These are phyloP conservation scores for Chirona hameri DNA, from an alignment of 2,888 invertebrate genomes.

Conservation along the genomic window DNA sequence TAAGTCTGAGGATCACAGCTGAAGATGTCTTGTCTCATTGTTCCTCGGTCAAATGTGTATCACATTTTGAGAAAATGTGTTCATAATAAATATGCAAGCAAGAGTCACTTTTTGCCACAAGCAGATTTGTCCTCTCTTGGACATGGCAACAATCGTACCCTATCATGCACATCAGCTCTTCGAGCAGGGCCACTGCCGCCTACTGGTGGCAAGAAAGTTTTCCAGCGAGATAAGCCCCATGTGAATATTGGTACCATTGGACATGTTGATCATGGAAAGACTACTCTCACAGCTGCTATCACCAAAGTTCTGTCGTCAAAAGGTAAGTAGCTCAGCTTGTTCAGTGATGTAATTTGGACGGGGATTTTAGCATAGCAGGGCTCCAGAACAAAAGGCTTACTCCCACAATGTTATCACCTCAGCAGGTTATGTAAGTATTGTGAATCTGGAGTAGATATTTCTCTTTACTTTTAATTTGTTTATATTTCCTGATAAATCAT, in stretches of 20 bases:
- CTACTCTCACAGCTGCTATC: slow-evolving; percentile 58
- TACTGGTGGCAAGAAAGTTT: slow-evolving; percentile 53
- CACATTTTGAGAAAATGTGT: neutral
- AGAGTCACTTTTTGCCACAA: neutral
- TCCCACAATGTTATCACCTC: too few relatives aligned
- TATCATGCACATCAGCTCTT: neutral
- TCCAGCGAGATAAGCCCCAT: slow-evolving; percentile 71
- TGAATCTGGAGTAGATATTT: too few relatives aligned
- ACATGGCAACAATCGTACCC: neutral
- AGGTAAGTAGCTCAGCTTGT: neutral
- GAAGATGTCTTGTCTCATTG: neutral
- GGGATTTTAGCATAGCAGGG: too few relatives aligned
- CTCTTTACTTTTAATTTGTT: too few relatives aligned
- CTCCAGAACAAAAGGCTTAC: too few relatives aligned
- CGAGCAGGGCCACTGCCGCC: neutral
- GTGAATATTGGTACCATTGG: slow-evolving; percentile 58
- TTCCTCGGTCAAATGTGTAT: neutral
- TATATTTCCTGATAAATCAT: too few relatives aligned
- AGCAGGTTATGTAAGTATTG: too few relatives aligned
- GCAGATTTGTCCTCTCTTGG: too few relatives aligned
- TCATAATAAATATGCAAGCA: neutral
- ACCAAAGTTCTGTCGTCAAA: slow-evolving; percentile 47
- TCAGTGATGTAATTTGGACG: too few relatives aligned
- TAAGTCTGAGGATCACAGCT: neutral
- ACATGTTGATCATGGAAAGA: slow-evolving; percentile 60